Percentiles rank a stretch among this genome's conserved stretches.
phyloP scores from a whole-genome alignment of 2,797 vertebrate species.

The Phalanger gymnotis region DNA sequence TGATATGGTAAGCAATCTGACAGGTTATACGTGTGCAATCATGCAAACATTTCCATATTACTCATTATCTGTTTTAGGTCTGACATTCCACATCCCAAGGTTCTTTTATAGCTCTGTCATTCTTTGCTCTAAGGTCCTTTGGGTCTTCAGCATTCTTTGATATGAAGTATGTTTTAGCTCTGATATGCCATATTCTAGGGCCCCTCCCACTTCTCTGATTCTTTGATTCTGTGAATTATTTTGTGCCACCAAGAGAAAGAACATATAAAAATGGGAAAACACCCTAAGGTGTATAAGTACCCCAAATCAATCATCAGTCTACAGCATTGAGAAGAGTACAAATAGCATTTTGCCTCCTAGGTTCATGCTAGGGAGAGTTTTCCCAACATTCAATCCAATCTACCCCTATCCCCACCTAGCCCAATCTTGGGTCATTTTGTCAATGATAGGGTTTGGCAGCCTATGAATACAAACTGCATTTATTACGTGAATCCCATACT shows the following conservation, averaged over 20 bases:
- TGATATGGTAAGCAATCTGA: not conserved
- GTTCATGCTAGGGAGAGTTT: not conserved
- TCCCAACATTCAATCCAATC: not conserved
- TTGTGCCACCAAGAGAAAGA: not conserved
- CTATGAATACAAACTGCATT: conserved; percentile 93
- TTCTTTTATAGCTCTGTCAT: not conserved
- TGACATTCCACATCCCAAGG: not conserved
- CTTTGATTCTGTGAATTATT: not conserved
- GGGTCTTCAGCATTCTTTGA: not conserved
- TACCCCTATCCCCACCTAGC: not conserved
- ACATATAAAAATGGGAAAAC: not conserved
- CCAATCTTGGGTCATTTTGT: not conserved
- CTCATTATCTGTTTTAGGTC: not conserved
- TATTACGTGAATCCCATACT: conserved; percentile 89
- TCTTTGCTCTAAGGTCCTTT: not conserved
- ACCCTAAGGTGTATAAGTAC: not conserved
- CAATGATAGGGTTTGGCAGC: conserved; percentile 85
- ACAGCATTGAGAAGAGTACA: not conserved
- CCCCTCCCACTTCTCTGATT: not conserved
- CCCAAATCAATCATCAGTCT: not conserved
- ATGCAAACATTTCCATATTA: not conserved
- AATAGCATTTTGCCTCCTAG: not conserved
- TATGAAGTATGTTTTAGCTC: not conserved
- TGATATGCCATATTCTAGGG: not conserved
- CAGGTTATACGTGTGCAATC: not conserved